Percentiles rank a stretch among this genome's conserved stretches.
Evolutionary conservation across 2,888 invertebrate genomes (phyloP).

Genomic region (Troglohyphantes excavatus): DNA sequence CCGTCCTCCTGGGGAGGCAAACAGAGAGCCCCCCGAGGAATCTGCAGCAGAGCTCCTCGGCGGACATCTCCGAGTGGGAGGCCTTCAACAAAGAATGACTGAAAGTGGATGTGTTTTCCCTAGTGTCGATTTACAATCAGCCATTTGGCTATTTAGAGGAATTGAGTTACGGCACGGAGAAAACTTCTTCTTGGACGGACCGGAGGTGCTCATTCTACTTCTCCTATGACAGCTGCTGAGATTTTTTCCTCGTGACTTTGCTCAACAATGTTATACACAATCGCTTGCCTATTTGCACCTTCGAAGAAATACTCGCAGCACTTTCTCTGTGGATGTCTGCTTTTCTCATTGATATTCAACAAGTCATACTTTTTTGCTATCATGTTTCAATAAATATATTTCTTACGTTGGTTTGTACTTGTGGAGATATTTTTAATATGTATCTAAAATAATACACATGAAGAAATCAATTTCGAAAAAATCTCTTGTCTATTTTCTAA

Average conservation of each 20-base stretch:
- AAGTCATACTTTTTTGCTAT: constrained; percentile 38
- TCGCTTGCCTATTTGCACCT: constrained; percentile 42
- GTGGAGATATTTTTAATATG: too few relatives aligned
- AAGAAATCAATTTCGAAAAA: too few relatives aligned
- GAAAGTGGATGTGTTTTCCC: constrained; percentile 48
- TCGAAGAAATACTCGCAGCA: too few relatives aligned
- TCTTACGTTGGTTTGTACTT: too few relatives aligned
- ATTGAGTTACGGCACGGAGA: too few relatives aligned
- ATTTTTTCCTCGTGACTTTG: constrained; percentile 28
- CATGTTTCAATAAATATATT: constrained; percentile 68
- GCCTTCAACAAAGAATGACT: constrained; percentile 65
- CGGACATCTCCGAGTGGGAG: constrained; percentile 74
- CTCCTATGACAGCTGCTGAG: constrained; percentile 2
- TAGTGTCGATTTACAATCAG: constrained; percentile 64
- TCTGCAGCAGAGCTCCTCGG: constrained; percentile 68
- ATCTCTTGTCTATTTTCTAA: too few relatives aligned
- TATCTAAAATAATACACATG: too few relatives aligned
- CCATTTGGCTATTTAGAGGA: not conserved
- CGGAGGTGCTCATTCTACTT: too few relatives aligned
- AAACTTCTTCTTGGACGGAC: too few relatives aligned
- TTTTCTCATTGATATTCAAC: constrained; percentile 53
- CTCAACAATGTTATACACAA: constrained; percentile 66
- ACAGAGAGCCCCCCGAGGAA: constrained; percentile 37
- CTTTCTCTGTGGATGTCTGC: constrained; percentile 27
- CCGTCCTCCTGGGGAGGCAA: constrained; percentile 55